Evolutionary conservation across 2,888 invertebrate species (phyloP), one percentile per base, ranked within the genome.

Genomic region (Protonemura montana): DNA sequence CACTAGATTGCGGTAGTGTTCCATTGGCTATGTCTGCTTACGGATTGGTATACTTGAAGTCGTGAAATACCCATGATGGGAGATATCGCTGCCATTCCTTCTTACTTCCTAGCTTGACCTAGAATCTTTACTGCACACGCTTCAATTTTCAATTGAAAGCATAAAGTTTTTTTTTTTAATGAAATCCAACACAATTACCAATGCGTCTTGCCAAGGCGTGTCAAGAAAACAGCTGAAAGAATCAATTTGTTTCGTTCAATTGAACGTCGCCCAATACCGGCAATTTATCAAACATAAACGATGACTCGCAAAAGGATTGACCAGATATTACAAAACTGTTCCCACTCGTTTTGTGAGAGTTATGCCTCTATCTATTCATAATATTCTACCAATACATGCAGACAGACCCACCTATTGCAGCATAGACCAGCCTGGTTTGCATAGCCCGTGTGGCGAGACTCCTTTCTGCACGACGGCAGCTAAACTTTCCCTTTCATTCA

Each of bases 401-500:
- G 59, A 59, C 59, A 21, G 59, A 10, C 21, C 59, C 59, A 59
- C 21, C 59, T 59, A 21, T 59, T 59, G 59, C 59, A 21, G 13
- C 59, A 59, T 21, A 59, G 59, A 2, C 59, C 59, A 10, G 59
- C 59, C 59, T 59, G 35, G 35, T 35, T 35, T 35, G 35, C 35
- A 35, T 35, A 35, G 35, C 35, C 35, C 35, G 35, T 35, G 35
- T 35, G 35, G 35, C 35, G 5, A 35, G 35, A 35, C 35, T 35
- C 35, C 35, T 6, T 35, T 35, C 35, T 10, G 35, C 35, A 35
- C 21, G 59, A 59, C 7, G 21, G 16, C 21, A 59, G 26, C 28
- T 2, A 5, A 25, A 78, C 78, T 78, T 78, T 78, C 78, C 78
- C 78, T 78, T 78, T 78, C 78, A 10, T 25, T 78, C 26, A 78